Evolutionary conservation across 1,140 invertebrate genomes (phyloP), one percentile per base, ranked within the genome.

Genomic region (Contarinia nasturtii): DNA sequence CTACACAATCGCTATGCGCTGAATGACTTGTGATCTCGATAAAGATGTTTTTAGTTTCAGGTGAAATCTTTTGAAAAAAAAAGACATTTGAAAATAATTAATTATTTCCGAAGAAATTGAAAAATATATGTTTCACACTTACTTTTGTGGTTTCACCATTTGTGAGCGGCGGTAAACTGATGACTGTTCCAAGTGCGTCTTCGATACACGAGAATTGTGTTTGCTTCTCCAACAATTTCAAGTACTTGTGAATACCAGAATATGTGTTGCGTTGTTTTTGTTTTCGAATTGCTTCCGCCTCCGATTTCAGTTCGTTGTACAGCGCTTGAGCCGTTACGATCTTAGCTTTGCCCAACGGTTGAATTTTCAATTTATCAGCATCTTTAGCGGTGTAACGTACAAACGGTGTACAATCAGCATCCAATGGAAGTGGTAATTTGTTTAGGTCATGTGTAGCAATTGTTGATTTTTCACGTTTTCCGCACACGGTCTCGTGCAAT

Each of bases 111-210:
- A n/a, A n/a, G n/a, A n/a, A n/a, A n/a, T n/a, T n/a, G n/a, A n/a
- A n/a, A n/a, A n/a, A n/a, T n/a, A n/a, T n/a, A n/a, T n/a, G n/a
- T n/a, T n/a, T n/a, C 34, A 47, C 42, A 48, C 20, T 56, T 63
- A 80, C 79, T 67, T 86, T 87, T 3, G 82, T 80, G 51, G 74
- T 65, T 40, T 86, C 80, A 53, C 79, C 75, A 61, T 88, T 88
- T 14, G 83, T 86, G 42, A 89, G 81, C 1, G 85, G 85, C 45
- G 85, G 84, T 57, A 89, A 81, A 18, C 83, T 86, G 51, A 89
- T 77, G 1, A 84, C 79, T 48, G 67, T 68, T 3, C 69, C 67
- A 17, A 64, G 64, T 10, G 64, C 58, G 61, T 83, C 78, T 46
- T 76, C 49, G 21, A 88, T 57, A 57, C 77, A 86, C 0, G 83